phyloP scores from a whole-genome alignment of 2,797 vertebrate genomes.

The Pangasius sanitwongsei region DNA sequence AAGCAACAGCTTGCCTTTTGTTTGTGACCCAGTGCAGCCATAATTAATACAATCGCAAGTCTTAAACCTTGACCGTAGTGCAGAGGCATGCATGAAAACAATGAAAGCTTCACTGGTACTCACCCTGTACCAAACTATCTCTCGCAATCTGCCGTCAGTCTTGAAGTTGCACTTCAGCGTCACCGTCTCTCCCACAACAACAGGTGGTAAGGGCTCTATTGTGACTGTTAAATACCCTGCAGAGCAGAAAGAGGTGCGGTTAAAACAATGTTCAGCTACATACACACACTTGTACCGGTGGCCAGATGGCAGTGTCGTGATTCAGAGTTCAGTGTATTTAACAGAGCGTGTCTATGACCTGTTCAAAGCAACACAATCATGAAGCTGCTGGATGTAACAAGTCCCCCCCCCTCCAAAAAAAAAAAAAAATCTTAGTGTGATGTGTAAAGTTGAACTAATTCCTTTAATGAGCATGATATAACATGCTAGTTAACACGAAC shows the following conservation, averaged over 20 bases:
- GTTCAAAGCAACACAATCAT: neutral
- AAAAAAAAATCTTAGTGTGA: neutral
- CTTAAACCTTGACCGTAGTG: neutral
- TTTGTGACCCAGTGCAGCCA: neutral
- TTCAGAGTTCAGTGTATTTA: neutral
- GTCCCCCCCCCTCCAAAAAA: no score
- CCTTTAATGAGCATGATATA: neutral
- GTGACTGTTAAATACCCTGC: slow-evolving; percentile 96
- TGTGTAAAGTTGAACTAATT: neutral
- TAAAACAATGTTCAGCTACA: slow-evolving; percentile 37
- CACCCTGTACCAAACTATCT: slow-evolving; percentile 99
- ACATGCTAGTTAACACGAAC: neutral
- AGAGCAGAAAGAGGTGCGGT: slow-evolving; percentile 39
- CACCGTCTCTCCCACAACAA: slow-evolving; percentile 95
- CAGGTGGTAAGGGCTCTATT: slow-evolving; percentile 94
- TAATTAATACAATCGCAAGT: slow-evolving; percentile 1
- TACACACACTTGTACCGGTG: slow-evolving; percentile 8
- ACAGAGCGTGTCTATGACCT: neutral
- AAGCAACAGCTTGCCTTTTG: slow-evolving; percentile 22
- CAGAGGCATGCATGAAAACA: neutral
- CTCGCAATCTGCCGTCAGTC: slow-evolving; percentile 94
- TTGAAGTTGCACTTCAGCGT: slow-evolving; percentile 99
- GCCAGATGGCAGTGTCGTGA: slow-evolving; percentile 21
- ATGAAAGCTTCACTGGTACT: slow-evolving; percentile 63
- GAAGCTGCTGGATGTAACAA: neutral